Evolutionary conservation across 2,113 vertebrate species (phyloP), one percentile per base, ranked within the genome.

Genomic region (Lasiurus cinereus): DNA sequence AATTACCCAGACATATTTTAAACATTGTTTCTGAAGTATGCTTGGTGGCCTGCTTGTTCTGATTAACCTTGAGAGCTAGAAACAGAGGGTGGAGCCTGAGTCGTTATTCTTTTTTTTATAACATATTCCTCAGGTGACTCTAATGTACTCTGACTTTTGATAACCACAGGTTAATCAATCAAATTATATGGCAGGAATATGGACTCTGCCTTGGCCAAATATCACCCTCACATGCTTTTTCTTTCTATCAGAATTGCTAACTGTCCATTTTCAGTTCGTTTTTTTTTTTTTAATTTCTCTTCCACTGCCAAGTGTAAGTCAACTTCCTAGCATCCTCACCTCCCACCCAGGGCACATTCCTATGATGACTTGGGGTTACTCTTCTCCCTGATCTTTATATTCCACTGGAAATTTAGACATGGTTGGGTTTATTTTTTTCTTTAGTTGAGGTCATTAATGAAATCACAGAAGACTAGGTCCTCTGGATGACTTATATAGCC

Each of bases 71-170:
- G 24, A 92, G 48, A 87, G 73, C 50, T 43, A 21, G 33, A 95
- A 39, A 31, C 9, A 78, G 29, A 62, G 18, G n/a, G 29, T 27
- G 12, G 27, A 70, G 50, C 8, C 84, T 77, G 46, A 89, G 54
- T 95, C 5, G 4, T 1, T 66, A 7, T 36, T 87, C 52, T 56
- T 80, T 33, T 59, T 62, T 24, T 62, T 59, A 4, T 13, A 62
- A 56, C 21, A 29, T 29, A 46, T 50, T 87, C 19, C 24, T 31
- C 78, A 19, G 7, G 8, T 62, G 12, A 90, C 48, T 69, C 56
- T 85, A 67, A 86, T 29, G n/a, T 19, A 73, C 12, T 83, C 16
- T 79, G 48, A 62, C 54, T 94, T 88, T 77, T 66, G n/a, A 78
- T 46, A 90, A 62, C 8, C 50, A 87, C 43, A 83, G 43, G 6